Base-by-base conservation (phyloP, 2,113 vertebrate genomes). In the Colius striatus region DNA sequence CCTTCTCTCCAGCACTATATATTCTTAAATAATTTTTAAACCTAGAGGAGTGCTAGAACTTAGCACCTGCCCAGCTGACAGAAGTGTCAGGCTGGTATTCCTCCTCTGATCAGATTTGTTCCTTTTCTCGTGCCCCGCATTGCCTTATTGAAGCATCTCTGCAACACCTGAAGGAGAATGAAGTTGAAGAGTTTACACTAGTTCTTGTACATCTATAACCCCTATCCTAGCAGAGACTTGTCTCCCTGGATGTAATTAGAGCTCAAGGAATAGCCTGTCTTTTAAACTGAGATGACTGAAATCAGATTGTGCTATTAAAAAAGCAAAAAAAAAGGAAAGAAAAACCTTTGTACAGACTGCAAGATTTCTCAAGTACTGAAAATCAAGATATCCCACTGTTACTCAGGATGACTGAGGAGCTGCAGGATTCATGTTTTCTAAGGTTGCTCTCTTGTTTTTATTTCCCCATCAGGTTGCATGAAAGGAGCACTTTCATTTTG, bases 401-500 rank as follows among this genome's bases (percentile, higher is more conserved):
- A 67, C 4, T 75, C 30, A 72, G 53, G 54, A 51, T 54, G 67
- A 60, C 61, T 45, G 88, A 90, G 65, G 73, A 90, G 41, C 43
- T 81, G 57, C 68, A 93, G 62, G 36, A 38, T 54, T 61, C 29
- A 32, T 48, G 50, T 51, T 77, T 80, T 58, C 80, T 90, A 68
- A 90, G 30, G 57, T 89, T 1, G 0, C 72, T 65, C 51, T 72
- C 84, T 84, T 80, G 68, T 50, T 95, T 86, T 90, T 80, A 86
- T 92, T 96, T 94, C 79, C 62, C 78, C 72, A 81, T 78, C 76
- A 90, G 30, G 80, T 87, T 89, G 80, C 73, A 89, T 81, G 87
- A 92, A 94, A 91, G 91, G 32, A 82, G 45, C 54, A 79, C 71
- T 93, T 95, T 78, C 89, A 92, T 61, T 97, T 87, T 62, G 62